Evolutionary conservation across 2,888 invertebrate genomes (phyloP), one percentile per base, ranked within the genome.

Genomic region (Athalia rosae): DNA sequence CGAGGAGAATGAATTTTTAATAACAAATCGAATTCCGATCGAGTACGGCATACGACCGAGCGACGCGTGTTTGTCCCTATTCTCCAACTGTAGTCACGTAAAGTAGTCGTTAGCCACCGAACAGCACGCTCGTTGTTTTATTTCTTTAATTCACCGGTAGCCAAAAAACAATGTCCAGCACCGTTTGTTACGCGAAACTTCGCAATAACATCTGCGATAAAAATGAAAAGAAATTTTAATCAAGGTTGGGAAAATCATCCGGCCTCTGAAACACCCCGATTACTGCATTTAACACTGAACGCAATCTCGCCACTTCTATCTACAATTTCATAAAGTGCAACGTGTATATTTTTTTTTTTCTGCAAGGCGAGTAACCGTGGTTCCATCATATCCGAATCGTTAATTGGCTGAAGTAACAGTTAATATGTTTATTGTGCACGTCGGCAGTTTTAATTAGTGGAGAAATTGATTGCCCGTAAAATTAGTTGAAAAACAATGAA

Each of bases 251-350:
- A 7, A 53, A 13, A 45, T 67, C 71, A 13, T 71, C 71, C 71
- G 71, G 71, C 58, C 71, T 71, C 71, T 58, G 71, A 71, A 71
- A 71, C 71, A 71, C 71, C 71, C 71, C 71, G 45, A 71, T 71
- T 71, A 58, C 58, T 6, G 41, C 9, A 13, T 6, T 58, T 58
- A 71, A 58, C 45, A 45, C 71, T 58, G 41, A 58, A 58, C 9
- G 56, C 58, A 56, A 71, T 71, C 56, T 71, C 58, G 56, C 41
- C 8, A 28, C 28, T 28, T 28, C 45, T 45, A 71, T 43, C 58
- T 45, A 58, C 58, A 43, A 45, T 71, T 71, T 71, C 71, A 58
- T 71, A 45, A 67, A 67, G n/a, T 43, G 13, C 15, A 0, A 13
- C 43, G 13, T 56, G 13, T 43, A 50, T 13, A 58, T 9, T 9